Evolutionary conservation across 2,888 invertebrate species (phyloP), one percentile per base, ranked within the genome.

Genomic region (Himalopsyche kuldschensis): DNA sequence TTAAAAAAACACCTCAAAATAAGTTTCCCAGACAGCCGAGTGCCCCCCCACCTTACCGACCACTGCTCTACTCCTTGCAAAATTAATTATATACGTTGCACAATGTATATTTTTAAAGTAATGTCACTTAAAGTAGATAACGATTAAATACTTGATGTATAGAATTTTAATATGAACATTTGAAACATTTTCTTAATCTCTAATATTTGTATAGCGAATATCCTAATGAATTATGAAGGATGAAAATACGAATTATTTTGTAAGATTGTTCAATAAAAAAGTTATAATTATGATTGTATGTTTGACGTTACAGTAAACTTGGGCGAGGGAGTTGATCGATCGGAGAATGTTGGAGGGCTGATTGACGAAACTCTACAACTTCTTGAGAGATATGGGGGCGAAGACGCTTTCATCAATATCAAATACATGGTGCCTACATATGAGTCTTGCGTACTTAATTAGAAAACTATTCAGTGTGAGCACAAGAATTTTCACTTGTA

Each of bases 401-500:
- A 97, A 86, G 98, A 98, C 89, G 98, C 99, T 1, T 98, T 97
- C 89, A 98, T 98, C 87, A 99, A 99, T 90, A 99, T 99, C 88
- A 99, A 99, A 90, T 99, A 99, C 90, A 96, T 99, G 94, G 95
- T 99, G 87, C 99, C 99, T 0, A 98, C 98, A 6, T 99, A 99
- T 89, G 98, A 99, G 90, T 98, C 98, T 0, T 97, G 97, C 88
- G 94, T 96, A 88, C 92, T 95, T 88, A 96, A 96, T 69, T 85
- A 55, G 55, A 55, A 20, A 55, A 55, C 55, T 55, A 55, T 55
- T 55, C 55, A 10, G 20, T 55, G 55, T 20, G 20, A 55, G 20
- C 55, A 15, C 55, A 55, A 55, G 55, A 55, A 55, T 55, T 55
- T 55, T 55, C 55, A 55, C 55, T 55, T 20, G 55, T 55, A 55